These are phyloP conservation scores for Salpingus planirostris DNA, from an alignment of 2,888 invertebrate species.

Conservation along the genomic window DNA sequence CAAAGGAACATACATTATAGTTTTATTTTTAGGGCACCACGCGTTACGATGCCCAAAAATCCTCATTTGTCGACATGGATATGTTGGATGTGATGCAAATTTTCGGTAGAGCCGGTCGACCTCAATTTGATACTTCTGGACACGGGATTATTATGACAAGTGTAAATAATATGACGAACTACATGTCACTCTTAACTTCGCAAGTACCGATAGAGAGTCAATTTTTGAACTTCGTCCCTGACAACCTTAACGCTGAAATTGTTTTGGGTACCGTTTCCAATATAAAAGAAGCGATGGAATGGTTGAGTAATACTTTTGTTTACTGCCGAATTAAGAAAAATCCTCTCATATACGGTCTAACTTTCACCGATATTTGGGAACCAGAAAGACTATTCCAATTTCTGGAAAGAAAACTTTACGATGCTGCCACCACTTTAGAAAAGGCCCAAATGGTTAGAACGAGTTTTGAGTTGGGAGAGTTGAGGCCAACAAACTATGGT, in stretches of 20 bases:
- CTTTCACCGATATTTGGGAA: constrained; percentile 53
- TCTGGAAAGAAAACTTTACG: constrained; percentile 66
- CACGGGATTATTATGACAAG: constrained; percentile 93
- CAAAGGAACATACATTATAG: too few species aligned
- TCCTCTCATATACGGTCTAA: constrained; percentile 68
- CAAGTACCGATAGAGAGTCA: constrained; percentile 98
- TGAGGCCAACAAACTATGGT: constrained; percentile 79
- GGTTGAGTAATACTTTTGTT: constrained; percentile 96
- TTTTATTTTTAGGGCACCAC: constrained; percentile 71
- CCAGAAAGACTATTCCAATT: constrained; percentile 74
- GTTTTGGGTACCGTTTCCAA: constrained; percentile 94
- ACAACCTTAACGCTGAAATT: constrained; percentile 97
- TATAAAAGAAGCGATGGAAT: constrained; percentile 91
- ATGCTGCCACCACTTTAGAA: constrained; percentile 79
- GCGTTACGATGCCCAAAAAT: constrained; percentile 93
- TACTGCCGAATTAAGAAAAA: constrained; percentile 91
- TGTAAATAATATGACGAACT: constrained; percentile 86
- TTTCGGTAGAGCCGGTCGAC: constrained; percentile 96
- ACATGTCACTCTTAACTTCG: constrained; percentile 86
- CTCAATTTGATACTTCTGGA: constrained; percentile 92
- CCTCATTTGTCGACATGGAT: constrained; percentile 88
- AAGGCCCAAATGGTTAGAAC: constrained; percentile 91
- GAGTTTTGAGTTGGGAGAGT: constrained; percentile 73
- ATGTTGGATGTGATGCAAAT: constrained; percentile 97
- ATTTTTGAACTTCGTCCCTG: constrained; percentile 82